These are phyloP conservation scores for Petromus typicus DNA, from an alignment of 2,113 vertebrate genomes.

Conservation along the genomic window DNA sequence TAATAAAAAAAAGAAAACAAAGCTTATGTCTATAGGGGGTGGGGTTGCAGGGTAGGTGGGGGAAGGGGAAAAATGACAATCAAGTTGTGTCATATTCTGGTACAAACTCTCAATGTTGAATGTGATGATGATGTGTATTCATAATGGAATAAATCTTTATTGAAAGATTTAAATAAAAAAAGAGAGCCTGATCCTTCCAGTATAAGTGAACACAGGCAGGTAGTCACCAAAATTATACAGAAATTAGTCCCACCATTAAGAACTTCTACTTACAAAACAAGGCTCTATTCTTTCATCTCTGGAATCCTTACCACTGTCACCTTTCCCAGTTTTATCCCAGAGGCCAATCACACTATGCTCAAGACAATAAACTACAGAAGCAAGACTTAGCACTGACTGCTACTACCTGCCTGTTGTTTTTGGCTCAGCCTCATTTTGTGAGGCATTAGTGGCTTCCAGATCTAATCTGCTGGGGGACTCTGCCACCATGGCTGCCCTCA, in stretches of 20 bases:
- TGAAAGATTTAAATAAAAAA: too few relatives aligned
- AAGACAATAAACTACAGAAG: constrained; percentile 12
- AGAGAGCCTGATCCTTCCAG: neutral
- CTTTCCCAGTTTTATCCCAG: neutral
- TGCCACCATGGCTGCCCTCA: neutral
- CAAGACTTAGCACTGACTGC: neutral
- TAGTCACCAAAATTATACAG: neutral
- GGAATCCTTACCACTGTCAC: neutral
- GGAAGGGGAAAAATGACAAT: too few relatives aligned
- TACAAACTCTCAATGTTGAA: too few relatives aligned
- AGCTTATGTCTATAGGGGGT: too few relatives aligned
- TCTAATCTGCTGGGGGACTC: neutral
- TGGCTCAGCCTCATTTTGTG: neutral
- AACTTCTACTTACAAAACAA: neutral
- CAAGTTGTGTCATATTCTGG: too few relatives aligned
- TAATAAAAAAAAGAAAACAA: too few relatives aligned
- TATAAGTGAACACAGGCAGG: neutral
- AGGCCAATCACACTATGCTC: neutral
- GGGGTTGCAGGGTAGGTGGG: too few relatives aligned
- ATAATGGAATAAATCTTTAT: too few relatives aligned
- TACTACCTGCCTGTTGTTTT: neutral
- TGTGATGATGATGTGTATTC: too few relatives aligned
- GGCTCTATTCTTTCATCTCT: neutral
- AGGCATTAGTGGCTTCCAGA: neutral
- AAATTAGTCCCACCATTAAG: neutral